phyloP scores from a whole-genome alignment of 2,113 vertebrate genomes.

The Kryptolebias marmoratus region DNA sequence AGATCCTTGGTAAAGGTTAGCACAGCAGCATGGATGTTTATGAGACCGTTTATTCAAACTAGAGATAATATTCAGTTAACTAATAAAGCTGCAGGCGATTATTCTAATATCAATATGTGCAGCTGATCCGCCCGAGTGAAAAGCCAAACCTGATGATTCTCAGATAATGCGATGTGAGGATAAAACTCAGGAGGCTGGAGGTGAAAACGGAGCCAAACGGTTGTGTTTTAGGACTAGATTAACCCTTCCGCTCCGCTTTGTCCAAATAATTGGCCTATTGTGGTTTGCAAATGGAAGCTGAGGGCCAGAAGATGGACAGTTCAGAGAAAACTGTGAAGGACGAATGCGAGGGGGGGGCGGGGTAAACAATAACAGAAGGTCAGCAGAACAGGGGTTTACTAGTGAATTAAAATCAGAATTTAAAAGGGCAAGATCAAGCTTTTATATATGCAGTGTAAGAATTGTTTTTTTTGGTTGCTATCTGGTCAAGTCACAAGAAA shows the following conservation, averaged over 20 bases:
- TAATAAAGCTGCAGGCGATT: constrained; percentile 64
- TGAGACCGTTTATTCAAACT: constrained; percentile 34
- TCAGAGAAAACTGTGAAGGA: constrained; percentile 19
- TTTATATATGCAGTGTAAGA: background rate
- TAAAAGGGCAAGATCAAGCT: background rate
- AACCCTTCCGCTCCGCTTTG: constrained; percentile 61
- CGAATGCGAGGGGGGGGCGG: background rate
- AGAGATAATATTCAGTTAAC: constrained; percentile 58
- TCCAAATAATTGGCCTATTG: constrained; percentile 64
- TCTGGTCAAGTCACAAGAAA: no score
- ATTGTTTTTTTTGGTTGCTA: background rate
- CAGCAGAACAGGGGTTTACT: background rate
- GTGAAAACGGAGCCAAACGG: constrained; percentile 1
- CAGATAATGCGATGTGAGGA: constrained; percentile 63
- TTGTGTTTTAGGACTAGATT: constrained; percentile 33
- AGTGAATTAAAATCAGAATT: constrained; percentile 4
- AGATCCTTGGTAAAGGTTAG: background rate
- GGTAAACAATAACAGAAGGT: background rate
- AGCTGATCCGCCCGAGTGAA: constrained; percentile 46
- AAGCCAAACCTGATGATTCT: constrained; percentile 60
- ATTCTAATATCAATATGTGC: constrained; percentile 68
- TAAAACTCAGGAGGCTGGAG: constrained; percentile 43
- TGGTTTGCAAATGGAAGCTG: constrained; percentile 32
- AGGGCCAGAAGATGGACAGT: constrained; percentile 27
- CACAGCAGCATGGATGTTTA: constrained; percentile 9